These are phyloP conservation scores for Parauchenoglanis ngamensis DNA, from an alignment of 2,797 vertebrate species.

Conservation along the genomic window DNA sequence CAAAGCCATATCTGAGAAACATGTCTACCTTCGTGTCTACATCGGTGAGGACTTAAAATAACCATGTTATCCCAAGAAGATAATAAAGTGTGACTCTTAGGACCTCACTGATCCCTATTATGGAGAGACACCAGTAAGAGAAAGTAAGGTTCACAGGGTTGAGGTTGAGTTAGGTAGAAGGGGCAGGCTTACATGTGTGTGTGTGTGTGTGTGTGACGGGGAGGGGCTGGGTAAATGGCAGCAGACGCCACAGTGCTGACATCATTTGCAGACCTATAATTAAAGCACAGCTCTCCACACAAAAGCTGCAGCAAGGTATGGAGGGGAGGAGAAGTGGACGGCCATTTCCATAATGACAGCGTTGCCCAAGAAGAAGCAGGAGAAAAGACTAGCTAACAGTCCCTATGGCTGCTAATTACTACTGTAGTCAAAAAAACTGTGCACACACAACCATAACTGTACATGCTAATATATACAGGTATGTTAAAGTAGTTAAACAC, in stretches of 20 bases:
- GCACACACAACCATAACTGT: conserved; percentile 16
- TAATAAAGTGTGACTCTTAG: conserved; percentile 55
- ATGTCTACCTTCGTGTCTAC: not conserved
- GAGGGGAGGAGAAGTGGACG: conserved; percentile 61
- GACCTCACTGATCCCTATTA: conserved; percentile 49
- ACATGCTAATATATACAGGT: conserved; percentile 29
- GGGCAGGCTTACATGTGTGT: conserved; percentile 41
- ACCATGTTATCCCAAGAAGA: conserved; percentile 58
- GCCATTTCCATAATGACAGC: conserved; percentile 75
- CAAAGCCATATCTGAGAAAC: not conserved
- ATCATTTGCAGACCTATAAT: conserved; percentile 77
- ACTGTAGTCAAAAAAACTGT: conserved; percentile 45
- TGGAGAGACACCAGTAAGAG: not conserved
- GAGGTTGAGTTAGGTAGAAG: conserved; percentile 41
- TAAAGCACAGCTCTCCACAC: conserved; percentile 69
- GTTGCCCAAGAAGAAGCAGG: conserved; percentile 49
- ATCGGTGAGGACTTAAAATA: conserved; percentile 52
- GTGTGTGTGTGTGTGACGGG: conserved; percentile 44
- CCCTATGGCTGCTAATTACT: conserved; percentile 71
- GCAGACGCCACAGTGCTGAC: conserved; percentile 70
- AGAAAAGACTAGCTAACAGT: conserved; percentile 50
- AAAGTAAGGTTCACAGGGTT: conserved; percentile 20
- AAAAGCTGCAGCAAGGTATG: conserved; percentile 63
- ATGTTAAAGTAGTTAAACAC: conserved; percentile 17
- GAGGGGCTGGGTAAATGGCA: conserved; percentile 58